Evolutionary conservation across 2,113 vertebrate species (phyloP).

Genomic region (Nibea albiflora): DNA sequence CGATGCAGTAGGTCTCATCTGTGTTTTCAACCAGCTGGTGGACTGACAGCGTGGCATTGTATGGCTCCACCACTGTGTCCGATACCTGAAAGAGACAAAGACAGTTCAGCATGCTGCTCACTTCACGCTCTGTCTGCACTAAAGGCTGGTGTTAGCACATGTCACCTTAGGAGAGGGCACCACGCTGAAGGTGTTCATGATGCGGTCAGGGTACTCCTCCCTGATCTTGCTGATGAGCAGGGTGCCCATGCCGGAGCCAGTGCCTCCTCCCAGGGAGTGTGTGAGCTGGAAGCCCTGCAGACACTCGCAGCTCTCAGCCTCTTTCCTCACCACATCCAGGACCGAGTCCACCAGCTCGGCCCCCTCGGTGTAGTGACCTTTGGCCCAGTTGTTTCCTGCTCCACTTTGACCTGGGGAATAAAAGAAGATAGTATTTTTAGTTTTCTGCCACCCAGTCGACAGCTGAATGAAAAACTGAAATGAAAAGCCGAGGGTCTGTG

Average conservation of each 20-base stretch:
- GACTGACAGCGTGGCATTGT: constrained; percentile 91
- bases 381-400: constrained; percentile 92
- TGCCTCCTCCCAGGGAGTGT: constrained; percentile 89
- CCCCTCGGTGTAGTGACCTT: constrained; percentile 90
- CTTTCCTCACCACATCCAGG: constrained; percentile 89
- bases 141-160: too few species aligned
- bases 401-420: constrained; percentile 86
- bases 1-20: constrained; percentile 94
- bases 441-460: neutral
- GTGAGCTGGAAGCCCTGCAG: constrained; percentile 92
- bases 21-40: constrained; percentile 96
- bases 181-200: constrained; percentile 92
- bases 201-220: constrained; percentile 89
- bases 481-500: too few species aligned
- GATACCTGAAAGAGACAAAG: constrained; percentile 79
- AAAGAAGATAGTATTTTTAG: neutral
- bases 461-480: neutral
- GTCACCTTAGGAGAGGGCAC: constrained; percentile 87
- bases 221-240: constrained; percentile 92
- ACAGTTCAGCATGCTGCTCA: neutral
- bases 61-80: constrained; percentile 92
- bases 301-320: constrained; percentile 90
- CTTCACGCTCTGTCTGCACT: neutral
- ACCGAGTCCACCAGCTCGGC: constrained; percentile 90
- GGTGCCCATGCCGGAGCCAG: constrained; percentile 90